Evolutionary conservation across 2,888 invertebrate genomes (phyloP), one percentile per base, ranked within the genome.

Genomic region (Beris morrisii): DNA sequence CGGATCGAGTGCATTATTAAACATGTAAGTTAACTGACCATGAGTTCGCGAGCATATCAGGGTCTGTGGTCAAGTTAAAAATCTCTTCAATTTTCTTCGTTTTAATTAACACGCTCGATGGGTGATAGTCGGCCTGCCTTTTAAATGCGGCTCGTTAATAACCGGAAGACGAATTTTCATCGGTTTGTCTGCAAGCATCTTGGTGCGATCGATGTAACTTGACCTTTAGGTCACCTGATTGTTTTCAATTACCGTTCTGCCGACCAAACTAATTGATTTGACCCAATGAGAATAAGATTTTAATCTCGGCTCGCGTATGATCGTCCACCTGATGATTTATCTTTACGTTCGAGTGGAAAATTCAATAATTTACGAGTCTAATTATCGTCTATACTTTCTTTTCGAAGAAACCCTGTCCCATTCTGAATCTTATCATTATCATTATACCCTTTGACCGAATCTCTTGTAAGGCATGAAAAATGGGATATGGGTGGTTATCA

Each of bases 21-120:
- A 9, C 38, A 38, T 38, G 38, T 38, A 38, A 38, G 38, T 38
- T 38, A 38, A 38, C 38, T 38, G 9, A 38, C 7, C 38, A 9
- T 38, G 38, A 38, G 38, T 38, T 38, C 38, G 38, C 2, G 38
- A 38, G 38, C 9, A 38, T 7, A 57, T 30, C 5, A 12, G 30
- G 58, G 48, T 31, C 31, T 48, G 31, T 32, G 48, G 56, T 56
- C 46, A 59, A 43, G 13, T 13, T 30, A 59, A 59, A 32, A 48
- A 48, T 57, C 15, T 15, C 44, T 59, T 48, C 31, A 48, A 31
- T 59, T 59, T 59, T 59, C 44, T 46, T 46, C 45, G 58, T 48
- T 59, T 59, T 59, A 59, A 59, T 59, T 59, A 59, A 59, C 48
- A 13, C 58, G 57, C 45, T 59, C 56, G 54, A 54, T 12, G 13